Percentiles rank a stretch among this genome's conserved stretches.
Evolutionary conservation across 1,140 invertebrate species (phyloP).

Genomic region (Drosophila ohnishii): DNA sequence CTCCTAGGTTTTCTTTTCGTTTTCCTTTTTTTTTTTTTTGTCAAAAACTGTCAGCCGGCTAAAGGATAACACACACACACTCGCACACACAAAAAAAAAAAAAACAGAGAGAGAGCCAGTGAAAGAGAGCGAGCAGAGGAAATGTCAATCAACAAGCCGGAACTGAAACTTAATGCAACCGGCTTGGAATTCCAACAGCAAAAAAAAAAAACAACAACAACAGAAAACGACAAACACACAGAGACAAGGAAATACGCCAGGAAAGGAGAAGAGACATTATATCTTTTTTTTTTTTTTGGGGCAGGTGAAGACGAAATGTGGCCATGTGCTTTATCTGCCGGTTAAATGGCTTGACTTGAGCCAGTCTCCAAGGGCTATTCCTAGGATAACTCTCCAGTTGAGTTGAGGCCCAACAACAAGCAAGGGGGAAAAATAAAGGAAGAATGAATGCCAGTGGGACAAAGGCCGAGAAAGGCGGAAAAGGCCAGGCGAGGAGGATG

Average conservation of each 20-base stretch:
- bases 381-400: constrained; percentile 44
- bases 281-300: neutral
- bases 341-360: constrained; percentile 52
- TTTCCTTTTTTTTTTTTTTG: constrained; percentile 27
- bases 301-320: constrained; percentile 20
- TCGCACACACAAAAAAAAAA: neutral
- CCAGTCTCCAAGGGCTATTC: constrained; percentile 50
- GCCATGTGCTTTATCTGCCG: constrained; percentile 38
- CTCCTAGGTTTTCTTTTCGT: constrained; percentile 14
- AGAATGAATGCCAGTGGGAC: constrained; percentile 7
- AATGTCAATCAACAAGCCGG: constrained; percentile 78
- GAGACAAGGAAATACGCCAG: neutral
- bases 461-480: neutral
- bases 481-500: neutral
- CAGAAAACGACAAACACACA: constrained; percentile 28
- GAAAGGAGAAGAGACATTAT: neutral
- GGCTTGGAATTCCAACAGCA: constrained; percentile 47
- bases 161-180: constrained; percentile 70
- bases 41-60: constrained; percentile 39
- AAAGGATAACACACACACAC: constrained; percentile 25
- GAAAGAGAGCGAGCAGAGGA: constrained; percentile 35
- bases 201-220: constrained; percentile 11
- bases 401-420: constrained; percentile 3
- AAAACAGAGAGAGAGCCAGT: neutral
- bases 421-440: neutral